A percentile compares a stretch with the other conserved stretches of the same genome.
phyloP scores from a whole-genome alignment of 1,140 invertebrate genomes.

The Procambarus clarkii region DNA sequence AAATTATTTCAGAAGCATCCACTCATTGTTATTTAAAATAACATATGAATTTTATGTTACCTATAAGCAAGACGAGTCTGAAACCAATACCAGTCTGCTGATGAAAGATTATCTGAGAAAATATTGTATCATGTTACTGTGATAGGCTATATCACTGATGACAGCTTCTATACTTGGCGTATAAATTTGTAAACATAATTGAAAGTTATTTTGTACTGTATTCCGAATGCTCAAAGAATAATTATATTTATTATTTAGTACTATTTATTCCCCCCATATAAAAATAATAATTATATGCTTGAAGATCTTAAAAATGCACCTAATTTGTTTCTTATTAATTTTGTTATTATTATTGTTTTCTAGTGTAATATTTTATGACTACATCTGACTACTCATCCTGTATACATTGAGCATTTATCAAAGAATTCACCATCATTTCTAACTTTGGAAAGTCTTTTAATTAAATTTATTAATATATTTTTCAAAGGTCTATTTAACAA shows the following conservation, averaged over 20 bases:
- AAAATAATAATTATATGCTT: not conserved
- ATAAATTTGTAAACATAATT: not conserved
- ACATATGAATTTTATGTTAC: no score
- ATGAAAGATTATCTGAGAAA: no score
- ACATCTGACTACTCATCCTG: not conserved
- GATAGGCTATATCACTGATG: no score
- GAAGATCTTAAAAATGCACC: not conserved
- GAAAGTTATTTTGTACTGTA: not conserved
- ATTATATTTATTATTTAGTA: no score
- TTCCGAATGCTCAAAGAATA: not conserved
- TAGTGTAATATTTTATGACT: not conserved
- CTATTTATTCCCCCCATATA: no score
- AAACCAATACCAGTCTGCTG: no score
- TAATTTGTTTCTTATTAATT: not conserved
- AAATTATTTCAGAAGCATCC: not conserved
- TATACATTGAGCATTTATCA: not conserved
- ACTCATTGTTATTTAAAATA: not conserved
- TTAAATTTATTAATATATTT: not conserved
- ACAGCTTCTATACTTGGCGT: not conserved
- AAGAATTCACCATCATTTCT: not conserved
- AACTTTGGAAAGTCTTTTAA: not conserved
- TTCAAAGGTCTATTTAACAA: not conserved
- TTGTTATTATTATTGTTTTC: not conserved
- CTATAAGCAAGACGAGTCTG: no score
- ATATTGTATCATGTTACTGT: no score